A percentile compares a stretch with the other conserved stretches of the same genome.
phyloP scores from a whole-genome alignment of 2,113 vertebrate species.

The Narcine bancroftii region DNA sequence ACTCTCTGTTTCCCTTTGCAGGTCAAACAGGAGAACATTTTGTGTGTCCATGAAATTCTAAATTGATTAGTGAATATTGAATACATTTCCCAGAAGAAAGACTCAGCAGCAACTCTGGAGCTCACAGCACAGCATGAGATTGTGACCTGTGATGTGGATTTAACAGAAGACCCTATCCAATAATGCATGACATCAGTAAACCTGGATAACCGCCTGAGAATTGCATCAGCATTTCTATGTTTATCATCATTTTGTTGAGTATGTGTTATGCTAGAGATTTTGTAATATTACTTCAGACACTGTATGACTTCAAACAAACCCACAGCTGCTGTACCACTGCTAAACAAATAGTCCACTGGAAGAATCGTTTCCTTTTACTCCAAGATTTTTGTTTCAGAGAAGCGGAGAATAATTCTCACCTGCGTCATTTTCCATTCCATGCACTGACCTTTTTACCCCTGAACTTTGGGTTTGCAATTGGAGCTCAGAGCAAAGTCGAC shows the following conservation, averaged over 20 bases:
- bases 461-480: not conserved
- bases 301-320: not conserved
- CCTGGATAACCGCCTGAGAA: not conserved
- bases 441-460: not conserved
- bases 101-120: too few species aligned
- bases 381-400: not conserved
- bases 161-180: too few species aligned
- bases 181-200: not conserved
- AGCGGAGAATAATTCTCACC: not conserved
- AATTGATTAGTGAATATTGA: too few species aligned
- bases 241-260: not conserved
- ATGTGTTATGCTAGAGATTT: not conserved
- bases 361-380: not conserved
- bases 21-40: too few species aligned
- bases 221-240: not conserved
- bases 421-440: not conserved
- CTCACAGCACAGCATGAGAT: too few species aligned
- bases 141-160: too few species aligned
- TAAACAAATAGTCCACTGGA: not conserved
- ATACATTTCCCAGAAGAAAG: too few species aligned
- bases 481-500: not conserved
- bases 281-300: not conserved
- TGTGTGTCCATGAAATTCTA: too few species aligned
- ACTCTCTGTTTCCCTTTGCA: too few species aligned
- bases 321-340: not conserved